A percentile compares a stretch with the other conserved stretches of the same genome.
Evolutionary conservation across 2,113 vertebrate species (phyloP).

Genomic region (Dipodomys ordii): DNA sequence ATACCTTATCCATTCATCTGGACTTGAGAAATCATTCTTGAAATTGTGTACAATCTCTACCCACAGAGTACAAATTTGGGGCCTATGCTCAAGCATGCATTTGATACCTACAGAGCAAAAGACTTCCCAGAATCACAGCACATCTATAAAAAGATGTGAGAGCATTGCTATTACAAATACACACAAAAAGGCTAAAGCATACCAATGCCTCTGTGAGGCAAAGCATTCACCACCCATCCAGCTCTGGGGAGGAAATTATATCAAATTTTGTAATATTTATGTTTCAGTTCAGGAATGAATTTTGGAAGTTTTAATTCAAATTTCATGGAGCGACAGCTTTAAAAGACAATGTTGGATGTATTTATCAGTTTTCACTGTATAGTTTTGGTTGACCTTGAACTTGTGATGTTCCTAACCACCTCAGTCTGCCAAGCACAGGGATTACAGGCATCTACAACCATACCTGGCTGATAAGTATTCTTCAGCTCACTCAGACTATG

Average conservation of each 20-base stretch:
- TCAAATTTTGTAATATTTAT: not conserved
- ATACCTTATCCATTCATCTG: not conserved
- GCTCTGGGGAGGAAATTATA: not conserved
- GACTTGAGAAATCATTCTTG: not conserved
- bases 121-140: not conserved
- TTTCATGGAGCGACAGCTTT: not conserved
- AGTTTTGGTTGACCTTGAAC: no score
- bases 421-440: not conserved
- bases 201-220: not conserved
- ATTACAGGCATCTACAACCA: not conserved
- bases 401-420: not conserved
- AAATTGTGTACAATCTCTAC: not conserved
- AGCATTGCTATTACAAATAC: not conserved
- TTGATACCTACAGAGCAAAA: not conserved
- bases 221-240: not conserved
- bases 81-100: not conserved
- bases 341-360: not conserved
- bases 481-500: not conserved
- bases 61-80: not conserved
- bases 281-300: constrained; percentile 1
- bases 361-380: not conserved
- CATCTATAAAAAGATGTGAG: not conserved
- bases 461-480: not conserved
- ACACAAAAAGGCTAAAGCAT: not conserved
- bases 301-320: not conserved